Percentiles rank a stretch among this genome's conserved stretches.
Evolutionary conservation across 2,797 vertebrate species (phyloP).

Genomic region (Rhinichthys osculus): DNA sequence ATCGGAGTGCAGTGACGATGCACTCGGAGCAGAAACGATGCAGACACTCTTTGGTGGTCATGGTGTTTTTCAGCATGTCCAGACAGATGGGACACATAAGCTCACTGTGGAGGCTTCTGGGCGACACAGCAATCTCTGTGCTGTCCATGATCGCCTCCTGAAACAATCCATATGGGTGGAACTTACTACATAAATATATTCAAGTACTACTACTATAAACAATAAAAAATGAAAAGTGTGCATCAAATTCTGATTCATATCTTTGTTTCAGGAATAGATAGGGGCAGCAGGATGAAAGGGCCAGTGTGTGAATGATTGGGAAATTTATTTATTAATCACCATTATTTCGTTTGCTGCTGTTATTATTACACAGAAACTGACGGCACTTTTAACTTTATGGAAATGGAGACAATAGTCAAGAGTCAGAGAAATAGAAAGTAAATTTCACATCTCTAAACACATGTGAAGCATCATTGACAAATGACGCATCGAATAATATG

Average conservation of each 20-base stretch:
- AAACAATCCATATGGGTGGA: background rate
- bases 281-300: background rate
- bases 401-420: background rate
- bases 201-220: background rate
- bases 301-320: background rate
- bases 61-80: slow-evolving; percentile 94
- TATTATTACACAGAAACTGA: background rate
- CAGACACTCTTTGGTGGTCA: slow-evolving; percentile 94
- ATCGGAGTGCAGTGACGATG: slow-evolving; percentile 89
- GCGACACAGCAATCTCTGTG: slow-evolving; percentile 89
- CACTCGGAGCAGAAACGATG: slow-evolving; percentile 93
- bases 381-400: background rate
- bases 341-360: background rate
- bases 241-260: background rate
- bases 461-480: background rate
- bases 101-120: slow-evolving; percentile 89
- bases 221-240: background rate
- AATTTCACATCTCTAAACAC: background rate
- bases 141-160: slow-evolving; percentile 90
- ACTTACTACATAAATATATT: background rate
- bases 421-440: background rate
- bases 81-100: slow-evolving; percentile 94
- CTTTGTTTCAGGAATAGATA: background rate
- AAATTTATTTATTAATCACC: background rate
- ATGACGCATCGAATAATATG: background rate